These are phyloP conservation scores for Papilio polytes DNA, from an alignment of 1,140 invertebrate species.

Conservation along the genomic window DNA sequence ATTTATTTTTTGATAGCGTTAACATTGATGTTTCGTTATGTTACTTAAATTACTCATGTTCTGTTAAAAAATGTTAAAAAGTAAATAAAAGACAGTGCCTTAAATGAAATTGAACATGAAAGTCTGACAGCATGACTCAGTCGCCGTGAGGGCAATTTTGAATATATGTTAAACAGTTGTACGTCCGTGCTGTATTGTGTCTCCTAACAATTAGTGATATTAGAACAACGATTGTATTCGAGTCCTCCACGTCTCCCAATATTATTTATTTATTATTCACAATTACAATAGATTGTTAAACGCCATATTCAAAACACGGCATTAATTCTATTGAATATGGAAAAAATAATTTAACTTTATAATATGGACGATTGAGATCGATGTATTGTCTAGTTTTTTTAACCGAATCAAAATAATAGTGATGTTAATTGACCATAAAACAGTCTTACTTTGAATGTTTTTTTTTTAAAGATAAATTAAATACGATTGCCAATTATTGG, in stretches of 20 bases:
- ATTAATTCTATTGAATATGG: conserved; percentile 7
- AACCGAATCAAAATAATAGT: not conserved
- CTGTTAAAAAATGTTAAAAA: conserved; percentile 15
- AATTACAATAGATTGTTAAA: conserved; percentile 18
- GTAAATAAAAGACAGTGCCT: conserved; percentile 52
- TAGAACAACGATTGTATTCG: conserved; percentile 68
- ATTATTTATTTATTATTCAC: conserved; percentile 36
- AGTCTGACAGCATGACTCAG: conserved; percentile 78
- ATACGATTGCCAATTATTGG: not conserved
- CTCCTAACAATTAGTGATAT: conserved; percentile 76
- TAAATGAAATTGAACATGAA: conserved; percentile 69
- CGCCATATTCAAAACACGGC: conserved; percentile 16
- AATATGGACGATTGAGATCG: not conserved
- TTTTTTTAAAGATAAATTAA: not conserved
- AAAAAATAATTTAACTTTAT: conserved; percentile 17
- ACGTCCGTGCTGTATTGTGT: conserved; percentile 62
- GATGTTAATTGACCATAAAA: not conserved
- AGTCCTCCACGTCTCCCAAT: conserved; percentile 46
- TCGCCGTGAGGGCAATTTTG: conserved; percentile 75
- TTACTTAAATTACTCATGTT: not conserved
- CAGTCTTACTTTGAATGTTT: not conserved
- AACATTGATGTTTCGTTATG: too few species aligned
- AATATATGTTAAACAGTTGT: conserved; percentile 81
- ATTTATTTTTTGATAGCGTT: too few species aligned
- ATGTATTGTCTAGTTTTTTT: conserved; percentile 2